Conservation (phyloP, 2,797 vertebrate species). For the Cuculus canorus region DNA sequence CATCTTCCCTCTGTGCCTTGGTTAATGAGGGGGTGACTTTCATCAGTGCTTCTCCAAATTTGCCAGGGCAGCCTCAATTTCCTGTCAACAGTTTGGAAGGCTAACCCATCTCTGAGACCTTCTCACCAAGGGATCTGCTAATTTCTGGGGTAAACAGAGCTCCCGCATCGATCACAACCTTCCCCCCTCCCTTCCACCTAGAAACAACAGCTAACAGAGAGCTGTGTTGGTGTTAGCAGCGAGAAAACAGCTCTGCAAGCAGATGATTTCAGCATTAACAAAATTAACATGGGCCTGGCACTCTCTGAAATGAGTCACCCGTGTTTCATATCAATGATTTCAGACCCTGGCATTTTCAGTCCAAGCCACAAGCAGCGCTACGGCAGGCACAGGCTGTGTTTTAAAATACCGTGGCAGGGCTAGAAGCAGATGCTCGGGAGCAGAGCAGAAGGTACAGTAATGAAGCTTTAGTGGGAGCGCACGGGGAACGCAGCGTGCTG, state of each 20-base stretch:
- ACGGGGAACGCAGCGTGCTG: not conserved
- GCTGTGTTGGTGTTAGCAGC: not conserved
- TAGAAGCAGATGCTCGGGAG: conserved; percentile 33
- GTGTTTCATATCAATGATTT: conserved; percentile 51
- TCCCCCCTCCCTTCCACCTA: not conserved
- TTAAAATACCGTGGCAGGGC: not conserved
- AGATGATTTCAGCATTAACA: conserved; percentile 48
- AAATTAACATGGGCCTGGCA: conserved; percentile 49
- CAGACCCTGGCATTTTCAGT: conserved; percentile 55
- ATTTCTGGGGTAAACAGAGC: not conserved
- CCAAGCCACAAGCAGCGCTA: conserved; percentile 5
- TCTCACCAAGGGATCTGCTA: fast-evolving
- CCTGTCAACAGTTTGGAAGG: not conserved
- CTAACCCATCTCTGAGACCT: not conserved
- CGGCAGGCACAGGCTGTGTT: conserved; percentile 18
- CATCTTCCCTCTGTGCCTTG: not conserved
- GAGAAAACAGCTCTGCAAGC: conserved; percentile 13
- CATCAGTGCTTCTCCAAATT: not conserved
- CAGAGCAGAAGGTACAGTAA: conserved; percentile 42
- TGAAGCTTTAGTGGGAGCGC: not conserved
- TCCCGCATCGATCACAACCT: not conserved
- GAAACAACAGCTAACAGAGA: not conserved
- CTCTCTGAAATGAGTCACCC: conserved; percentile 42
- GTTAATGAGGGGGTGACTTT: not conserved
- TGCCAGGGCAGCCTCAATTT: not conserved